Evolutionary conservation across 2,888 invertebrate species (phyloP), one percentile per base, ranked within the genome.

Genomic region (Psococerastis gibbosa): DNA sequence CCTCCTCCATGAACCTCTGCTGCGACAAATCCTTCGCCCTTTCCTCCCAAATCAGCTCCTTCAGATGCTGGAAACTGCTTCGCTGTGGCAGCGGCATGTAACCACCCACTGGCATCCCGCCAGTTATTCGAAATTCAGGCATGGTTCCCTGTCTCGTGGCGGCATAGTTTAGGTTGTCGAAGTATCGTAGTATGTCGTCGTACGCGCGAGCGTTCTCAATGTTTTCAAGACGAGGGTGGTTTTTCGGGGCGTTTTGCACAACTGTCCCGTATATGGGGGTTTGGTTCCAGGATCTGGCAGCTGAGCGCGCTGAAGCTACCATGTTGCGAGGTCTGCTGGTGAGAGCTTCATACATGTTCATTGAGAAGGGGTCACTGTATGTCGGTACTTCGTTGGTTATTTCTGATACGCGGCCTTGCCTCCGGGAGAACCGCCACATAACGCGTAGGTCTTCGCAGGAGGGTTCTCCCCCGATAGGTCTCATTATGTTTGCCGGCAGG

Each of bases 381-480:
- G 78, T 75, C 49, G 80, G 83, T 52, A 87, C 77, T 65, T 85
- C 83, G 60, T 87, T 88, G 55, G 83, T 82, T 50, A 81, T 75
- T 62, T 87, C 85, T 4, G 85, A 80, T 13, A 84, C 82, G 32
- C 87, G 70, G 41, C 84, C 83, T 63, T 88, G 87, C 46, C 88
- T 65, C 61, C 85, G 85, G 13, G 84, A 87, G 64, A 85, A 83
- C 60, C 80, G 76, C 89, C 88, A 89, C 85, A 89, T 88, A 8
- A 82, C 81, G 47, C 85, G 75, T 41, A 89, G 67, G 57, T 88
- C 81, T 51, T 87, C 84, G 60, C 89, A 89, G 43, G 75, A 76
- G 1, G 88, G 88, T 56, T 88, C 88, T 27, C 72, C 69, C 15
- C 63, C 58, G 50, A 68, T 11, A 27, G 27, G 27, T 9, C 8